Base-by-base conservation (phyloP, 2,888 invertebrate species). In the Rosalia funebris region DNA sequence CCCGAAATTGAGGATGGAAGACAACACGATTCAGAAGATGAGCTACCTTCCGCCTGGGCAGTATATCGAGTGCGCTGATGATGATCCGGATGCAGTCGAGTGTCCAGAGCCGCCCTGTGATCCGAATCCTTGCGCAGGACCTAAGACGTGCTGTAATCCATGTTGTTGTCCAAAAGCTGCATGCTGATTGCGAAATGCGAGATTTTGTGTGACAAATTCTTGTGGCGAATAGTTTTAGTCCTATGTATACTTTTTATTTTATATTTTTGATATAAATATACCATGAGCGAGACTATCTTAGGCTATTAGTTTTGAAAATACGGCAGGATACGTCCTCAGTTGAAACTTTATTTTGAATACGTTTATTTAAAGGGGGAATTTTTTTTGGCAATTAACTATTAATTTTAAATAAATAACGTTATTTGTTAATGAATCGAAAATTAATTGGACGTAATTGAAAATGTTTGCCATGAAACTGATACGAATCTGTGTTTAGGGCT, bases 11-110 rank as follows among this genome's bases (percentile, higher is more conserved):
- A 78, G 82, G 16, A 80, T 85, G 80, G 79, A 89, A 60, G 84
- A 84, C 59, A 84, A 86, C 9, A 89, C 89, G 0, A 81, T 88
- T 0, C 88, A 89, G 71, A 83, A 83, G 39, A 82, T 87, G 42
- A 88, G 88, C 68, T 89, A 86, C 79, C 77, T 84, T 65, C 85
- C 87, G 0, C 87, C 87, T 0, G 87, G 87, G 50, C 84, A 84
- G 60, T 87, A 84, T 72, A 82, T 85, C 0, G 83, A 86, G 65
- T 84, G 84, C 58, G 82, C 83, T 68, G 85, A 85, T 69, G 84
- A 85, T 14, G 85, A 85, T 75, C 76, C 82, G 0, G 83, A 85
- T 68, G 85, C 85, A 11, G 82, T 85, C 39, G 77, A 78, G 19
- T 80, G 80, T 68, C 80, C 80, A 1, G 72, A 76, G 44, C 68